Percentiles rank a stretch among this genome's conserved stretches.
Evolutionary conservation across 2,113 vertebrate genomes (phyloP).

Genomic region (Ictalurus furcatus): DNA sequence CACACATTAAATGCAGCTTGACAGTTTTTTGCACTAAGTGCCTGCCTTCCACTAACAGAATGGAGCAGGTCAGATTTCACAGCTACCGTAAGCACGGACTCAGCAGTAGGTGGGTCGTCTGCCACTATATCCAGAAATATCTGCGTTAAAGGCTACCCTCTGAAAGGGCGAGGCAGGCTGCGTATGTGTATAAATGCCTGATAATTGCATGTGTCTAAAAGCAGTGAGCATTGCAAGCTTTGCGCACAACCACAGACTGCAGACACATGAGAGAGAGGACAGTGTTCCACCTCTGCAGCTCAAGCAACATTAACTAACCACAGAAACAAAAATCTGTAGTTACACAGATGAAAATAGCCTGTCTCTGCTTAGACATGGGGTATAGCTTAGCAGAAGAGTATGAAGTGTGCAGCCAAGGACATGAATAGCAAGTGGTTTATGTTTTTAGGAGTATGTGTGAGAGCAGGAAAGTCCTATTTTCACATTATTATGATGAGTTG

Average conservation of each 20-base stretch:
- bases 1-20: not conserved
- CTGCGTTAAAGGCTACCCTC: constrained; percentile 52
- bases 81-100: constrained; percentile 23
- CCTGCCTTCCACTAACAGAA: not conserved
- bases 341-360: constrained; percentile 41
- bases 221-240: constrained; percentile 44
- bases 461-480: not conserved
- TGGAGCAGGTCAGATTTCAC: constrained; percentile 32
- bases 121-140: constrained; percentile 51
- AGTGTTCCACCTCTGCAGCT: constrained; percentile 23
- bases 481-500: not conserved
- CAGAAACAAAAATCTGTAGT: constrained; percentile 46
- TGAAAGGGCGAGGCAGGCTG: constrained; percentile 51
- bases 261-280: constrained; percentile 46
- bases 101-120: constrained; percentile 43
- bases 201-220: constrained; percentile 61
- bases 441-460: not conserved
- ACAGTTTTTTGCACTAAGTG: constrained; percentile 10
- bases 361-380: constrained; percentile 13
- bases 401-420: not conserved
- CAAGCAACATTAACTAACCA: constrained; percentile 41
- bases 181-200: constrained; percentile 50
- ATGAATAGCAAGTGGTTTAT: constrained; percentile 33
- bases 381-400: constrained; percentile 14
- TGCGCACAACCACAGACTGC: constrained; percentile 50